Conservation (phyloP, 2,113 vertebrate genomes). For the Tiliqua scincoides region DNA sequence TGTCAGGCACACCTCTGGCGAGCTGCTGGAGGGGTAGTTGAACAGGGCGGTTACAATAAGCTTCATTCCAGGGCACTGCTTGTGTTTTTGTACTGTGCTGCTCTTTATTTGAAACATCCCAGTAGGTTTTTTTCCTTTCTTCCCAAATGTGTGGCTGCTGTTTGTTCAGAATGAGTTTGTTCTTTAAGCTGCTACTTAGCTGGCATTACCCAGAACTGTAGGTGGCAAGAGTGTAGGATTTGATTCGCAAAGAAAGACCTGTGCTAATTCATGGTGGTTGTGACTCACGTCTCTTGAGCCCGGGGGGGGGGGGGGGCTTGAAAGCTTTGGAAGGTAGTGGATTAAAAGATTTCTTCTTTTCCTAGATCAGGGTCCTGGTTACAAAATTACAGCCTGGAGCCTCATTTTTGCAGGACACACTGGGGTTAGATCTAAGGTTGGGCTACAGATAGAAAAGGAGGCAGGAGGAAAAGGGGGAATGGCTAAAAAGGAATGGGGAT, state of each 20-base stretch:
- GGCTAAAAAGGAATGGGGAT: too few relatives aligned
- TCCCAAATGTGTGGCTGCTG: neutral
- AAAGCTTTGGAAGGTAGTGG: neutral
- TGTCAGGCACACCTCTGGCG: neutral
- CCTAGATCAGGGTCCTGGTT: neutral
- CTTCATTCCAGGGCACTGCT: neutral
- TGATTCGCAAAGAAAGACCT: neutral
- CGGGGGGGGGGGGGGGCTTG: too few relatives aligned
- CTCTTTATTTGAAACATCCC: slow-evolving; percentile 28
- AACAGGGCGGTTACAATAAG: neutral
- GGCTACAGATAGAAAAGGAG: too few relatives aligned
- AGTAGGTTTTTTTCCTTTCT: neutral
- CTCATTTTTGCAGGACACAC: neutral
- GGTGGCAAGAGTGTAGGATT: neutral
- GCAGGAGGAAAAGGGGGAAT: too few relatives aligned
- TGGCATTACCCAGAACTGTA: neutral
- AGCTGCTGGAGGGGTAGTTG: neutral
- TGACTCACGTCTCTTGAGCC: neutral
- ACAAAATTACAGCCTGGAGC: neutral
- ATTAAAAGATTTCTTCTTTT: neutral
- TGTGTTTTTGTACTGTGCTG: neutral
- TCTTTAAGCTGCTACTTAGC: slow-evolving; percentile 21
- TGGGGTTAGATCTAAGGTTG: neutral
- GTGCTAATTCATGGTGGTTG: neutral
- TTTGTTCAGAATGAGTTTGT: neutral